These are phyloP conservation scores for Drosophila sulfurigaster DNA, from an alignment of 1,140 invertebrate species.

Conservation along the genomic window DNA sequence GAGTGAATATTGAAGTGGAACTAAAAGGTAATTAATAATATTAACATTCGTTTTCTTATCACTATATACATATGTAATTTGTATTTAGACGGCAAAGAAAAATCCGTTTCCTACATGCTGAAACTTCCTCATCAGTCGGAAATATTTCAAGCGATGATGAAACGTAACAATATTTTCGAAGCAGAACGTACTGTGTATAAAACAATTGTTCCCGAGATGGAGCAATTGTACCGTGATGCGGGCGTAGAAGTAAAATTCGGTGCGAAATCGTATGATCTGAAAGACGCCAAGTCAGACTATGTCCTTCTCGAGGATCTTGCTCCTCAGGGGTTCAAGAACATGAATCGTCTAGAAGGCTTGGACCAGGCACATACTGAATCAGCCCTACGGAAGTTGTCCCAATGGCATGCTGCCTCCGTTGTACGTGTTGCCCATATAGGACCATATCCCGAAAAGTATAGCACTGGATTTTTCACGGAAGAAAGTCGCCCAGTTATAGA, in stretches of 20 bases:
- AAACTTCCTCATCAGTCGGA: slow-evolving; percentile 55
- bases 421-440: no score
- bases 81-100: slow-evolving; percentile 55
- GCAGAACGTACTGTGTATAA: slow-evolving; percentile 59
- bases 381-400: slow-evolving; percentile 85
- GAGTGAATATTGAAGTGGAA: slow-evolving; percentile 59
- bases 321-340: slow-evolving; percentile 78
- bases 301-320: slow-evolving; percentile 86
- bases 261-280: slow-evolving; percentile 53
- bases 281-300: slow-evolving; percentile 37
- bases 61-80: neutral
- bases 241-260: slow-evolving; percentile 58
- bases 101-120: slow-evolving; percentile 61
- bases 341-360: slow-evolving; percentile 86
- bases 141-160: slow-evolving; percentile 36
- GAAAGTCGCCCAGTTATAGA: no score
- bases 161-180: slow-evolving; percentile 50
- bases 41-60: neutral
- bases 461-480: no score
- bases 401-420: slow-evolving; percentile 85
- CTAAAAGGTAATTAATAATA: slow-evolving; percentile 53
- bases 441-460: no score
- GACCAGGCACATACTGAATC: slow-evolving; percentile 85
- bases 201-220: slow-evolving; percentile 63
- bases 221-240: slow-evolving; percentile 74